Evolutionary conservation across 2,113 vertebrate species (phyloP).

Genomic region (Andinoacara biseriatus): DNA sequence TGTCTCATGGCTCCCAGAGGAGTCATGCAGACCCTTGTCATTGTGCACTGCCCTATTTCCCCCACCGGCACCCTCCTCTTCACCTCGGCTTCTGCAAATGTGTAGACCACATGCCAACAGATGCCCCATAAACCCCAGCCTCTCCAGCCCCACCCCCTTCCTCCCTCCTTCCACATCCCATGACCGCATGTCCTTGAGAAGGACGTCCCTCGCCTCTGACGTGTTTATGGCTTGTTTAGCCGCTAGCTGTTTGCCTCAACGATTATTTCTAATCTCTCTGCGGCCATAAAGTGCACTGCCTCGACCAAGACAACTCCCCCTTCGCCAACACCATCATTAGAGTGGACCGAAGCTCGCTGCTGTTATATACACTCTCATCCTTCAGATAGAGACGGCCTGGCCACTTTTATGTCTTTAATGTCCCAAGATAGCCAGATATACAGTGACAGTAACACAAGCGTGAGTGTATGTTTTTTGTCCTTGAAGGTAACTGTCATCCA

Average conservation of each 20-base stretch:
- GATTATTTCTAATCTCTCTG: slow-evolving; percentile 76
- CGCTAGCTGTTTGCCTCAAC: slow-evolving; percentile 66
- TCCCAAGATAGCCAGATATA: slow-evolving; percentile 58
- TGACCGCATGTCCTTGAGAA: slow-evolving; percentile 77
- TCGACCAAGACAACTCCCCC: slow-evolving; percentile 21
- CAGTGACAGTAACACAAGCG: slow-evolving; percentile 37
- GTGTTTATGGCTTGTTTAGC: slow-evolving; percentile 79
- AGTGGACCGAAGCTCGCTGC: slow-evolving; percentile 22
- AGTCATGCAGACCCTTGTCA: slow-evolving; percentile 39
- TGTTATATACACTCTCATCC: slow-evolving; percentile 37
- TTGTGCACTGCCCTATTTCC: slow-evolving; percentile 2
- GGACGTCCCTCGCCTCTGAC: slow-evolving; percentile 63
- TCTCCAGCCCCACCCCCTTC: slow-evolving; percentile 1
- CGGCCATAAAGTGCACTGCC: slow-evolving; percentile 52
- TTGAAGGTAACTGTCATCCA: slow-evolving; percentile 55
- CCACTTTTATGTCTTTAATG: slow-evolving; percentile 61
- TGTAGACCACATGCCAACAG: slow-evolving; percentile 57
- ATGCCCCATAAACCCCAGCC: slow-evolving; percentile 62
- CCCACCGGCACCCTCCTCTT: slow-evolving; percentile 21
- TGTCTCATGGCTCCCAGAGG: slow-evolving; percentile 54
- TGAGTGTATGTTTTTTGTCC: slow-evolving; percentile 9
- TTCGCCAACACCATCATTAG: slow-evolving; percentile 44
- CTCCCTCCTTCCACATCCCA: slow-evolving; percentile 34
- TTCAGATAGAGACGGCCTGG: slow-evolving; percentile 40
- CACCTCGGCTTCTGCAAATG: slow-evolving; percentile 65